Percentiles rank a stretch among this genome's conserved stretches.
phyloP scores from a whole-genome alignment of 2,888 invertebrate genomes.

The Sacculina carcini region DNA sequence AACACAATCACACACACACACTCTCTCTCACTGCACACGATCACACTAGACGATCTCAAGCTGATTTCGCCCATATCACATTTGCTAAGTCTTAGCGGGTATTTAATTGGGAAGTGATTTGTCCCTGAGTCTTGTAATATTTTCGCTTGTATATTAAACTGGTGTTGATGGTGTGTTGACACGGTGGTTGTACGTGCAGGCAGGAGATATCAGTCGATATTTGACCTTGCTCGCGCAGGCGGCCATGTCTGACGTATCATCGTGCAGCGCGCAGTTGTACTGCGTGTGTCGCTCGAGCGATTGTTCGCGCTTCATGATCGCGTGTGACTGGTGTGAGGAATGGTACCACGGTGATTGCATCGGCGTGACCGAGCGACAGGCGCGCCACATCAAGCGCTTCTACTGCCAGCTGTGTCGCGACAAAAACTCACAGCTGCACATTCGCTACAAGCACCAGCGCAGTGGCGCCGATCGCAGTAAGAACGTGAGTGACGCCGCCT shows the following conservation, averaged over 20 bases:
- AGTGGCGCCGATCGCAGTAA: background rate
- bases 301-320: slow-evolving; percentile 89
- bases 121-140: too few relatives aligned
- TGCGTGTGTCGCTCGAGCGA: slow-evolving; percentile 84
- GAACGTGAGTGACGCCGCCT: background rate
- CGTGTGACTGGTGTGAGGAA: slow-evolving; percentile 84
- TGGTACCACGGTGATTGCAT: slow-evolving; percentile 99
- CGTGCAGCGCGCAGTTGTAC: slow-evolving; percentile 33
- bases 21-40: too few relatives aligned
- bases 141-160: too few relatives aligned
- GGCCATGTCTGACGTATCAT: background rate
- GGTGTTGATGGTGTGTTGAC: too few relatives aligned
- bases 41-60: too few relatives aligned
- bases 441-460: slow-evolving; percentile 20
- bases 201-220: background rate
- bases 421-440: slow-evolving; percentile 44
- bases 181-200: background rate
- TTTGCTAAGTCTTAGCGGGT: too few relatives aligned
- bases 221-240: background rate
- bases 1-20: too few relatives aligned
- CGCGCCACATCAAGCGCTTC: slow-evolving; percentile 75
- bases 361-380: slow-evolving; percentile 71
- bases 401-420: slow-evolving; percentile 57
- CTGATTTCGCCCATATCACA: too few relatives aligned
- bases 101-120: too few relatives aligned